Evolutionary conservation across 2,888 invertebrate genomes (phyloP).

Genomic region (Thera obeliscata): DNA sequence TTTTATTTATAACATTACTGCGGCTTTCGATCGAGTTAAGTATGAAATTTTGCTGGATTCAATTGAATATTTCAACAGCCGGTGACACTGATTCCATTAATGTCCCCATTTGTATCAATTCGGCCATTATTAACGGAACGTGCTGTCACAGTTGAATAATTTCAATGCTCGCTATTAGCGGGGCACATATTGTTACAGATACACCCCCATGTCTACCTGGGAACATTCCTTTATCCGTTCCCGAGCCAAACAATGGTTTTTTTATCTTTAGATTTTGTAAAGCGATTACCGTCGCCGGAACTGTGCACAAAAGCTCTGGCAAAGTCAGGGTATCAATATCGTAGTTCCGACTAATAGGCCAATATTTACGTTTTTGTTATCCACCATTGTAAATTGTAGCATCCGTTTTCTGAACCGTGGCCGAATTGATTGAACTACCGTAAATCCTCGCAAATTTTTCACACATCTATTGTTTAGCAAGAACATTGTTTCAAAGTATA

Average conservation of each 20-base stretch:
- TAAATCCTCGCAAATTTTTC: constrained; percentile 31
- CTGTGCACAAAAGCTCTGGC: constrained; percentile 74
- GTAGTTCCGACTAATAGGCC: constrained; percentile 77
- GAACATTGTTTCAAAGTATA: too few relatives aligned
- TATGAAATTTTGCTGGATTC: constrained; percentile 40
- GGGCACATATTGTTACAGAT: constrained; percentile 59
- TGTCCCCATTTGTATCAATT: constrained; percentile 62
- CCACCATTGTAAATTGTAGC: constrained; percentile 64
- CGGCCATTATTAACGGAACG: constrained; percentile 60
- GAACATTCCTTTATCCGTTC: constrained; percentile 66
- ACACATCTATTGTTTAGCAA: neutral
- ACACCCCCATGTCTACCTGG: constrained; percentile 76
- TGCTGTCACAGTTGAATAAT: constrained; percentile 64
- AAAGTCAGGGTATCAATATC: constrained; percentile 76
- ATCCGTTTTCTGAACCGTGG: constrained; percentile 58
- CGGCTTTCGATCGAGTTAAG: constrained; percentile 37
- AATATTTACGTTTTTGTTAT: constrained; percentile 77
- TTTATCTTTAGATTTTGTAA: constrained; percentile 64
- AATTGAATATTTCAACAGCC: constrained; percentile 48
- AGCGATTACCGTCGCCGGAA: constrained; percentile 78
- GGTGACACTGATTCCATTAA: constrained; percentile 56
- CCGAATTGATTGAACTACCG: constrained; percentile 32
- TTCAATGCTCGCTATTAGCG: constrained; percentile 57
- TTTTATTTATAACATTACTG: constrained; percentile 31
- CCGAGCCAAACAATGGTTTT: constrained; percentile 68